Evolutionary conservation across 2,888 invertebrate species (phyloP), one percentile per base, ranked within the genome.

Genomic region (Phengaris arion): DNA sequence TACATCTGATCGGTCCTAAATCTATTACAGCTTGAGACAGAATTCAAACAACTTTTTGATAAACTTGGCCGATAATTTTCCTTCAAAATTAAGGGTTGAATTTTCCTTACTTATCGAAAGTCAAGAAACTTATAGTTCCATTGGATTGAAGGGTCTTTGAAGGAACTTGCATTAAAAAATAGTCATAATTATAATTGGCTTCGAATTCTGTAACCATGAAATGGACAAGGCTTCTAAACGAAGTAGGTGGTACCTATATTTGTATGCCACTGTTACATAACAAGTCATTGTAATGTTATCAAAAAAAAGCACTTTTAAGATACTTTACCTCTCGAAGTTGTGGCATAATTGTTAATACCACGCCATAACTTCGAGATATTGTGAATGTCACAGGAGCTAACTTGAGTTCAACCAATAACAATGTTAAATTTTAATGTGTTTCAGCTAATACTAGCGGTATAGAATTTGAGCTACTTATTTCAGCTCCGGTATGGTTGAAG

Each of bases 401-500:
- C 9, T 12, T 9, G 1, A 52, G 52, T 15, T 15, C 22, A 5
- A 59, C 64, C 64, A 64, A 64, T 64, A 64, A 64, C 64, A 45
- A 64, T 35, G 35, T 64, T 64, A 64, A 64, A 64, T 13, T 64
- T 64, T 35, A 64, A 64, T 45, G 64, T 22, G 22, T 45, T 64
- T 64, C 64, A 64, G 13, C 64, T 15, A 75, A 75, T 76, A 75
- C 22, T 22, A 10, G 46, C 51, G 46, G 48, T 59, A 70, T 70
- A 51, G 69, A 57, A 64, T 74, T 80, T 81, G 82, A 83, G 80
- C 83, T 82, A 83, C 85, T 81, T 79, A 83, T 84, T 83, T 84
- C 80, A 82, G 82, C 81, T 83, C 81, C 80, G 81, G 82, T 82
- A 81, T 82, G 83, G 81, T 79, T 80, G 82, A 78, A 83, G 81